Percentiles rank a stretch among this genome's conserved stretches.
Conservation (phyloP, 2,797 vertebrate genomes). For the Epinephelus awoara region DNA sequence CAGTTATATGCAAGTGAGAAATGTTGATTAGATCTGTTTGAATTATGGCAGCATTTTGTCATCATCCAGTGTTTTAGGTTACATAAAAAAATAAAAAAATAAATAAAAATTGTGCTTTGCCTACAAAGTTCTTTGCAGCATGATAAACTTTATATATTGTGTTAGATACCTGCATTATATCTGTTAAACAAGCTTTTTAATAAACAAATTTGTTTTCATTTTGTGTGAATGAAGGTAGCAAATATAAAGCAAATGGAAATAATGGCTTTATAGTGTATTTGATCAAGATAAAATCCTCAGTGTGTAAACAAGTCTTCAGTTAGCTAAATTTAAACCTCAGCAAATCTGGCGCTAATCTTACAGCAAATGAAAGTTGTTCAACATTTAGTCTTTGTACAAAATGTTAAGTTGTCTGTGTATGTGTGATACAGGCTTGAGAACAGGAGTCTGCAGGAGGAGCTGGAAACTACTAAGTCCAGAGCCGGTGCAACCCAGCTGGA, state of each 20-base stretch:
- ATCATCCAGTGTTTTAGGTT: background rate
- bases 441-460: constrained; percentile 78
- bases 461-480: constrained; percentile 77
- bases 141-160: background rate
- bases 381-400: background rate
- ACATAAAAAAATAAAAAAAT: background rate
- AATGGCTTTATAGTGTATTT: background rate
- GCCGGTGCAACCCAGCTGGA: constrained; percentile 72
- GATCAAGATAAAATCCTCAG: background rate
- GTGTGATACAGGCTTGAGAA: constrained; percentile 75
- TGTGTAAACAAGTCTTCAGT: background rate
- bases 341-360: background rate
- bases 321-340: background rate
- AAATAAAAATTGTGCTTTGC: background rate
- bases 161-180: background rate
- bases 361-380: background rate
- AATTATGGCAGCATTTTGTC: background rate
- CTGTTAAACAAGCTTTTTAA: background rate
- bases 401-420: background rate
- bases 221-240: background rate
- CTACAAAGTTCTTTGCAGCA: background rate
- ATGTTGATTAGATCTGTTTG: no score
- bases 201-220: background rate
- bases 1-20: no score
- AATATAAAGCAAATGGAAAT: background rate